Conservation (phyloP, 2,888 invertebrate genomes). For the Hesperia comma region DNA sequence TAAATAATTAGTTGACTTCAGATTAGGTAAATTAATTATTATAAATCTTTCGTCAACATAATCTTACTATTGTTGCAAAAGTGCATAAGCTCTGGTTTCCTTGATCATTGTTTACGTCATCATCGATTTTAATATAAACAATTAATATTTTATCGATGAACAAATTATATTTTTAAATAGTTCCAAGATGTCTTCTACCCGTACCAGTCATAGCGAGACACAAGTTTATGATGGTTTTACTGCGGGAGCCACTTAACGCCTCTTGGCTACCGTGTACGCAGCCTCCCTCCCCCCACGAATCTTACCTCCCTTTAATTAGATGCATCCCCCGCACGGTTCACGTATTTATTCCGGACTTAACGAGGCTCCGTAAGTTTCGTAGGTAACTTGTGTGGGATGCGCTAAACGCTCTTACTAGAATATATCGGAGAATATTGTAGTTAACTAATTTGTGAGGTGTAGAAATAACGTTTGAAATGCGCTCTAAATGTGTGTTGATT, state of each 20-base stretch:
- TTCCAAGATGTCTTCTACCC: conserved; percentile 43
- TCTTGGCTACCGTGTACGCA: conserved; percentile 66
- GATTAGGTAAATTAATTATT: too few relatives aligned
- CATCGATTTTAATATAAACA: too few relatives aligned
- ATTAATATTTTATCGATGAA: too few relatives aligned
- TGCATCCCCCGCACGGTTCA: conserved; percentile 52
- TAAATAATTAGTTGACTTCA: too few relatives aligned
- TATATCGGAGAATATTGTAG: conserved; percentile 6
- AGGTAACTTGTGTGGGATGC: conserved; percentile 33
- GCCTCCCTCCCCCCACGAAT: conserved; percentile 45
- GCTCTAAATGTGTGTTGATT: too few relatives aligned
- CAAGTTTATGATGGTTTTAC: conserved; percentile 81
- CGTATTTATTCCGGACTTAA: conserved; percentile 61
- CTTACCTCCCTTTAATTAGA: conserved; percentile 60
- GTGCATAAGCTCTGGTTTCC: too few relatives aligned
- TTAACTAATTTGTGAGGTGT: neutral
- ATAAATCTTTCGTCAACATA: too few relatives aligned
- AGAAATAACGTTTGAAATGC: too few relatives aligned
- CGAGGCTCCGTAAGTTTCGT: conserved; percentile 46
- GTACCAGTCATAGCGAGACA: conserved; percentile 68
- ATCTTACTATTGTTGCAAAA: too few relatives aligned
- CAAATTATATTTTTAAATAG: neutral
- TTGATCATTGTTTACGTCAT: too few relatives aligned
- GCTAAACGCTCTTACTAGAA: conserved; percentile 7
- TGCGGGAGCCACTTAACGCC: conserved; percentile 78